These are phyloP conservation scores for Typhlomys cinereus DNA, from an alignment of 2,113 vertebrate species.

Conservation along the genomic window DNA sequence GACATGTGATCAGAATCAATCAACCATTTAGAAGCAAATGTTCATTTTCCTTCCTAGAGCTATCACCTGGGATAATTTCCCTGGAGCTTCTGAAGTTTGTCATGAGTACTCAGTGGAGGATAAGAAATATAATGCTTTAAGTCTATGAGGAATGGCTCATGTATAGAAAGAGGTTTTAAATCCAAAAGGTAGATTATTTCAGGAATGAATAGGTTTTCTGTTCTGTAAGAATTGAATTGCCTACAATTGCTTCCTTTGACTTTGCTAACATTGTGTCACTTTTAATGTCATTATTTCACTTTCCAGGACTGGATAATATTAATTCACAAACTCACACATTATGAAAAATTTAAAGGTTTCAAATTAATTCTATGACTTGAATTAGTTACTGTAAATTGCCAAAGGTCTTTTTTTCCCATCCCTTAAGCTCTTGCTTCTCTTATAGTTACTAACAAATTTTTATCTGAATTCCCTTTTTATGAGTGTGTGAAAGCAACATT, in stretches of 20 bases:
- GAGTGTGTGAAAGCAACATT: neutral
- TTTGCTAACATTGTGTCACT: neutral
- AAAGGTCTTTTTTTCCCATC: neutral
- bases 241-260: neutral
- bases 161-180: no score
- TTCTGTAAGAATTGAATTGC: no score
- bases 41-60: constrained; percentile 3
- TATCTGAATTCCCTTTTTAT: neutral
- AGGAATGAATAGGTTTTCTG: no score
- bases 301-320: neutral
- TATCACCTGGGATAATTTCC: constrained; percentile 69
- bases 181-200: no score
- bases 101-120: constrained; percentile 4
- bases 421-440: neutral
- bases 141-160: neutral
- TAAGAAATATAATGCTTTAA: constrained; percentile 58
- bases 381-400: neutral
- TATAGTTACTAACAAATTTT: neutral
- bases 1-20: constrained; percentile 63
- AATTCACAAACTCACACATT: neutral
- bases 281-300: neutral
- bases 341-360: neutral
- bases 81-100: constrained; percentile 48
- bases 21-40: constrained; percentile 32
- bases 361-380: neutral